Percentiles rank a stretch among this genome's conserved stretches.
Conservation (phyloP, 2,113 vertebrate genomes). For the Arenaria interpres region DNA sequence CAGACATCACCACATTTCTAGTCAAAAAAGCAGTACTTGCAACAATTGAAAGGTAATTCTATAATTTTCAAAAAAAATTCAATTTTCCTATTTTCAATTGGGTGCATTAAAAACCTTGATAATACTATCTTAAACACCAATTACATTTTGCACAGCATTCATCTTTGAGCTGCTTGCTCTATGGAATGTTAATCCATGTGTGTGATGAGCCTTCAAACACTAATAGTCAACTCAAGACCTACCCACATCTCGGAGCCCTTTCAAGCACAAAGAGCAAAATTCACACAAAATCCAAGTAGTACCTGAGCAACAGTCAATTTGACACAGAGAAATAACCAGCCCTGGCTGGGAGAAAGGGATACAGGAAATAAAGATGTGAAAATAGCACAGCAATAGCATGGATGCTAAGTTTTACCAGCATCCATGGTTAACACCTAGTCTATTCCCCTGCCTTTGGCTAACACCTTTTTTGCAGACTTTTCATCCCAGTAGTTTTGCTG, state of each 20-base stretch:
- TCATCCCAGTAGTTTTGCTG: neutral
- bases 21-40: neutral
- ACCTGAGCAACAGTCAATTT: neutral
- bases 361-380: neutral
- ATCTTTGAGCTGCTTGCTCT: neutral
- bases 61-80: neutral
- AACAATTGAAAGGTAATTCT: neutral
- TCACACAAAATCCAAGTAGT: accelerated
- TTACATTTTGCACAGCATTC: neutral
- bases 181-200: neutral
- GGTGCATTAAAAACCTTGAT: neutral
- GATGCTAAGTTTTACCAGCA: neutral
- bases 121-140: neutral
- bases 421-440: neutral
- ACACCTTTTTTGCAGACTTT: neutral
- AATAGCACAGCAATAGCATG: neutral
- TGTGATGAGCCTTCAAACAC: neutral
- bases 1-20: neutral
- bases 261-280: neutral
- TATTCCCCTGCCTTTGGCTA: neutral
- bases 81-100: neutral
- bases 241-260: neutral
- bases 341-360: neutral
- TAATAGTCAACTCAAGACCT: neutral
- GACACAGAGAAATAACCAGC: neutral